phyloP scores from a whole-genome alignment of 2,888 invertebrate genomes.

The Autographa pulchrina region DNA sequence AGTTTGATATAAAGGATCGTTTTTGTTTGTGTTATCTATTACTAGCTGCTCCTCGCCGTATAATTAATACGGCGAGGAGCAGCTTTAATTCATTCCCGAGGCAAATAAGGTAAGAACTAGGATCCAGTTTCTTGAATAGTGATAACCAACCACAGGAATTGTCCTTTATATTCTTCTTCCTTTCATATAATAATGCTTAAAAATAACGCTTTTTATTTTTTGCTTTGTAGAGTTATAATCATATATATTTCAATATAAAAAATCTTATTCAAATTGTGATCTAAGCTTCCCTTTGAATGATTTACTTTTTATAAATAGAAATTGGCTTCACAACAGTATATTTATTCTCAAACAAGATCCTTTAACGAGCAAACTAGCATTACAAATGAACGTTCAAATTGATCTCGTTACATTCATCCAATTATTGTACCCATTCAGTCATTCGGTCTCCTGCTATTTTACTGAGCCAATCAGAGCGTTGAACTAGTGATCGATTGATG shows the following conservation, averaged over 20 bases:
- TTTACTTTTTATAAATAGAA: not conserved
- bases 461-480: slow-evolving; percentile 1
- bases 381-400: not conserved
- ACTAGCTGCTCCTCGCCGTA: too few species aligned
- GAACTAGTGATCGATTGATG: not conserved
- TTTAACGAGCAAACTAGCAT: slow-evolving; percentile 2
- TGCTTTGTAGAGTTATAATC: not conserved
- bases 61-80: too few species aligned
- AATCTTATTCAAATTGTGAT: too few species aligned
- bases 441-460: not conserved
- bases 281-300: not conserved
- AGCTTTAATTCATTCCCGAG: too few species aligned
- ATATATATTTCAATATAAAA: not conserved
- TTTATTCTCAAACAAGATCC: not conserved
- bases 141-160: too few species aligned
- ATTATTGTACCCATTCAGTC: not conserved
- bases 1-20: too few species aligned
- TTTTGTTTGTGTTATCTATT: too few species aligned
- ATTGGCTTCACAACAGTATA: slow-evolving; percentile 4
- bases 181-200: too few species aligned
- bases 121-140: too few species aligned
- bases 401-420: not conserved
- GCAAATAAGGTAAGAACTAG: too few species aligned
- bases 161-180: too few species aligned
- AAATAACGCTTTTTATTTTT: too few species aligned